These are phyloP conservation scores for Dysidea cf. avara DNA, from an alignment of 37 sponge, comb jelly and placozoan species.

Conservation along the genomic window DNA sequence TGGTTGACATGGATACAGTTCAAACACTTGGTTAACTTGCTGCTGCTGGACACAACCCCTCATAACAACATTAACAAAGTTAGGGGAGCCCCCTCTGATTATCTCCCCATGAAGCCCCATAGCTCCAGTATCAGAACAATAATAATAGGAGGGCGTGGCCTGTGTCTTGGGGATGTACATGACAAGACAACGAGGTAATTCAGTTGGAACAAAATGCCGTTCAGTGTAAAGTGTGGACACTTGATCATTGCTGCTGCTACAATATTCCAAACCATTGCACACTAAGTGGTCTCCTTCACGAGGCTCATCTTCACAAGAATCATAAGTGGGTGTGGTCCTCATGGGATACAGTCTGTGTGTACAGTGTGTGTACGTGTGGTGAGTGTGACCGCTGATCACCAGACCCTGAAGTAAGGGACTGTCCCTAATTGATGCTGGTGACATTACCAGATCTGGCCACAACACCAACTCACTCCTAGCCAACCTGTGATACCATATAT, in stretches of 20 bases:
- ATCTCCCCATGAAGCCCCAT: constrained; percentile 13
- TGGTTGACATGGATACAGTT: too few relatives aligned
- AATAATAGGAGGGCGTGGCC: neutral
- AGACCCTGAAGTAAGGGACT: constrained; percentile 49
- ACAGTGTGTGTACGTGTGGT: constrained; percentile 31
- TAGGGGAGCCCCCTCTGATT: constrained; percentile 16
- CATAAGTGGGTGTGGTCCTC: constrained; percentile 6
- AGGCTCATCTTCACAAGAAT: neutral
- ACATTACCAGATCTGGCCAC: constrained; percentile 43
- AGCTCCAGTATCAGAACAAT: constrained; percentile 51
- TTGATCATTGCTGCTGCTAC: neutral
- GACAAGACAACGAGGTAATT: constrained; percentile 47
- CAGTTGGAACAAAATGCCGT: constrained; percentile 40
- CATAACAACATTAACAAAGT: too few relatives aligned
- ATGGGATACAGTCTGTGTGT: constrained; percentile 46
- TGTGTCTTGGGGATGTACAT: constrained; percentile 34
- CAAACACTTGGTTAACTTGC: too few relatives aligned
- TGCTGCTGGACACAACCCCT: too few relatives aligned
- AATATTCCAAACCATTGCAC: neutral
- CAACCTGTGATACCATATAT: constrained; percentile 1
- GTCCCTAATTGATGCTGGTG: constrained; percentile 18
- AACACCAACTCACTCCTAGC: constrained; percentile 36
- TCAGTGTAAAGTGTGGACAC: neutral
- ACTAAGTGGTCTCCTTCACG: neutral
- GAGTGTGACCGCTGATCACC: constrained; percentile 55